phyloP scores from a whole-genome alignment of 1,140 invertebrate species.

The Ptiloglossa arizonensis region DNA sequence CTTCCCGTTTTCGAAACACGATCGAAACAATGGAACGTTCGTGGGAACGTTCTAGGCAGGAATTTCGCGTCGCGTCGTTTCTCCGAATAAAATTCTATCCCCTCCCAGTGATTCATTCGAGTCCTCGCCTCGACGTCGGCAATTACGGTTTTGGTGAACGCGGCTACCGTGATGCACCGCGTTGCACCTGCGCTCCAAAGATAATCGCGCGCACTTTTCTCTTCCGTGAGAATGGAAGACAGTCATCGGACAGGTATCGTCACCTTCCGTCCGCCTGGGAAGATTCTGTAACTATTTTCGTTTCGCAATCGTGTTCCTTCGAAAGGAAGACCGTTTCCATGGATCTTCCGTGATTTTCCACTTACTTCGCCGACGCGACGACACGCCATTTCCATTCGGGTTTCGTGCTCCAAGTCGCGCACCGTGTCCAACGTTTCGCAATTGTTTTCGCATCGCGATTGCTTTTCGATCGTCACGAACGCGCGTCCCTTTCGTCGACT shows the following conservation, averaged over 20 bases:
- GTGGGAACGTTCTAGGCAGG: neutral
- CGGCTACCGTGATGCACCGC: slow-evolving; percentile 26
- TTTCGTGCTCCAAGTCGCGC: too few species aligned
- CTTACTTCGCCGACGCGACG: neutral
- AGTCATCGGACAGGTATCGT: slow-evolving; percentile 69
- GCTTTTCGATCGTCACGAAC: too few species aligned
- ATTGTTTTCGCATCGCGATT: too few species aligned
- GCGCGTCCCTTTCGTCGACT: too few species aligned
- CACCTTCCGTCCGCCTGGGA: slow-evolving; percentile 41
- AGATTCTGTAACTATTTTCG: slow-evolving; percentile 29
- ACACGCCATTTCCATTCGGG: slow-evolving; percentile 33
- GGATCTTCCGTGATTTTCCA: slow-evolving; percentile 38
- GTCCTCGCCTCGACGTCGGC: slow-evolving; percentile 9
- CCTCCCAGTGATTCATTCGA: slow-evolving; percentile 41
- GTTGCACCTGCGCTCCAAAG: slow-evolving; percentile 48
- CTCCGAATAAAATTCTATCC: slow-evolving; percentile 19
- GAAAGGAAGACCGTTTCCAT: slow-evolving; percentile 33
- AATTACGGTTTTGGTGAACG: slow-evolving; percentile 54
- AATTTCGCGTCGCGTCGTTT: neutral
- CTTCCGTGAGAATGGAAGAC: slow-evolving; percentile 71
- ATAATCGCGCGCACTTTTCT: slow-evolving; percentile 52
- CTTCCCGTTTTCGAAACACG: too few species aligned
- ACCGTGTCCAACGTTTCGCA: too few species aligned
- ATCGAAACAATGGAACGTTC: neutral
- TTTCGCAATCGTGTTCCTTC: slow-evolving; percentile 40